Conservation (phyloP, 1,140 invertebrate genomes). For the Pachyrhynchus sulphureomaculatus region DNA sequence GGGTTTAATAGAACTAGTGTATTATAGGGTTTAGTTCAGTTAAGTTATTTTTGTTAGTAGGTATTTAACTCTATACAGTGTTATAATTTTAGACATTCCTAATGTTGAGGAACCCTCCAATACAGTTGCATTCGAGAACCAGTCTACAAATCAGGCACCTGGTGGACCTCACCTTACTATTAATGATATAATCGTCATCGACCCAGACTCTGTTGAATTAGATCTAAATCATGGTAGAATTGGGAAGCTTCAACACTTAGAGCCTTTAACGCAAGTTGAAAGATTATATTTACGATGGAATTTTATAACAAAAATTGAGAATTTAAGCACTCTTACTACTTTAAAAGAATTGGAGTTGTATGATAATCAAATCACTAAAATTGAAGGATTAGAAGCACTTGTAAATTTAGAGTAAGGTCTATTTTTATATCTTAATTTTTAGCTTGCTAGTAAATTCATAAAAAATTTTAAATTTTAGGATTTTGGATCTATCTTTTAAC, state of each 20-base stretch:
- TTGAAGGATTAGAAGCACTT: slow-evolving; percentile 85
- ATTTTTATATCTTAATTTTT: too few species aligned
- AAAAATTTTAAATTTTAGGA: slow-evolving; percentile 56
- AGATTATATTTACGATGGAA: slow-evolving; percentile 90
- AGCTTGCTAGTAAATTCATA: too few species aligned
- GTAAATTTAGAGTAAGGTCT: slow-evolving; percentile 85
- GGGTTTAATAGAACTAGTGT: too few species aligned
- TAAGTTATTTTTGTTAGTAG: too few species aligned
- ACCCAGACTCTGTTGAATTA: slow-evolving; percentile 58
- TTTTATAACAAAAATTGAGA: slow-evolving; percentile 92
- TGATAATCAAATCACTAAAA: slow-evolving; percentile 91
- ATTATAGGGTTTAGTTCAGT: too few species aligned
- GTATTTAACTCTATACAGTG: too few species aligned
- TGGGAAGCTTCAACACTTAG: slow-evolving; percentile 79
- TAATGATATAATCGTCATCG: slow-evolving; percentile 50
- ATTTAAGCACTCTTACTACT: slow-evolving; percentile 71
- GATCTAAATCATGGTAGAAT: slow-evolving; percentile 89
- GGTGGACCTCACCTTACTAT: slow-evolving; percentile 30
- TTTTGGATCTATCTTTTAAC: slow-evolving; percentile 97
- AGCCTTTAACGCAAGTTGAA: slow-evolving; percentile 72
- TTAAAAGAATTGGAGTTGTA: slow-evolving; percentile 90
- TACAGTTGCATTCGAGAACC: neutral
- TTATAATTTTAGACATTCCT: neutral
- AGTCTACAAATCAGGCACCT: slow-evolving; percentile 1
- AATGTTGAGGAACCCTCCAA: neutral